phyloP scores from a whole-genome alignment of 2,888 invertebrate species.

The Timema cristinae region DNA sequence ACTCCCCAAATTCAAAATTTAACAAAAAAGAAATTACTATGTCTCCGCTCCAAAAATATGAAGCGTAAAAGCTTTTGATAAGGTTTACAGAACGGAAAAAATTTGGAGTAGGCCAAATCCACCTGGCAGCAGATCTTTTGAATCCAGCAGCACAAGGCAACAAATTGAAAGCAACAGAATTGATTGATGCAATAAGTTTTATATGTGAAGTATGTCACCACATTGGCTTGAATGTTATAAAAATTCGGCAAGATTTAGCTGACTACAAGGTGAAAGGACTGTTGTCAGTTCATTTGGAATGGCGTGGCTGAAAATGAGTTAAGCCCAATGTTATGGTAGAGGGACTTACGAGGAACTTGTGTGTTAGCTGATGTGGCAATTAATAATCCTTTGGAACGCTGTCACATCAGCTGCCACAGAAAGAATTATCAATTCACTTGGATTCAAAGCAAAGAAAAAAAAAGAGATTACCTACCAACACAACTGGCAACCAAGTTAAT shows the following conservation, averaged over 20 bases:
- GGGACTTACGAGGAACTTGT: conserved; percentile 11
- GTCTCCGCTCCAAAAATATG: not conserved
- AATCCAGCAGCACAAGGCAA: conserved; percentile 8
- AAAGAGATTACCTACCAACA: not conserved
- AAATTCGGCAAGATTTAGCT: not conserved
- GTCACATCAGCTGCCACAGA: conserved; percentile 7
- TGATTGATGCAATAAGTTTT: conserved; percentile 7
- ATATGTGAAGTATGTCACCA: conserved; percentile 11
- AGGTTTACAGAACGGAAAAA: not conserved
- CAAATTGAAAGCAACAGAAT: conserved; percentile 9
- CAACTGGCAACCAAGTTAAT: not conserved
- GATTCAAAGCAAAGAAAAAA: not conserved
- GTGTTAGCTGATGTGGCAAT: conserved; percentile 13
- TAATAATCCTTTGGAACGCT: not conserved
- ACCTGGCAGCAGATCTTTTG: conserved; percentile 4
- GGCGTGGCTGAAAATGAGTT: conserved; percentile 6
- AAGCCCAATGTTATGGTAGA: conserved; percentile 5
- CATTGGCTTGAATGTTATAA: not conserved
- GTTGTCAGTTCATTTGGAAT: conserved; percentile 11
- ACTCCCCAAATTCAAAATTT: too few species aligned
- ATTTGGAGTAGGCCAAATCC: not conserved
- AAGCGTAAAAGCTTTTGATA: not conserved
- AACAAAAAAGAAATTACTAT: too few species aligned
- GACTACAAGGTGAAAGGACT: conserved; percentile 2
- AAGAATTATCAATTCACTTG: not conserved